Conservation (phyloP, 2,113 vertebrate genomes). For the Merops nubicus region DNA sequence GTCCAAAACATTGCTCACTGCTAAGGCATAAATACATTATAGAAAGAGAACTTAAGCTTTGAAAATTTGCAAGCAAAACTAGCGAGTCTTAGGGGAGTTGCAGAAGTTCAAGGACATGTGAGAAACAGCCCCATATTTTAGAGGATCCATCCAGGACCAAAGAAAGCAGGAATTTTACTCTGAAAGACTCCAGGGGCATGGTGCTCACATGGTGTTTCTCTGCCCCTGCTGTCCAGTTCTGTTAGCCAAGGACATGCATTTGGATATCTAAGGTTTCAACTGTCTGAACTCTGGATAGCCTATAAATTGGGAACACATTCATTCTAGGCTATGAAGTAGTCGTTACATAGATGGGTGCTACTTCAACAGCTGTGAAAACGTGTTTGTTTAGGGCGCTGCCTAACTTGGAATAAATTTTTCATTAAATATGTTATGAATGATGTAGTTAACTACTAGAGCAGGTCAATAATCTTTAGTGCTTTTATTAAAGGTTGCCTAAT, state of each 20-base stretch:
- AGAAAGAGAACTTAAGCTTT: neutral
- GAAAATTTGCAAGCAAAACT: neutral
- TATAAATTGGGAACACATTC: neutral
- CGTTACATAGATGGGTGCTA: neutral
- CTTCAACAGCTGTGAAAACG: constrained; percentile 1
- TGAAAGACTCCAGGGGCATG: neutral
- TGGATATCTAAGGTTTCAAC: neutral
- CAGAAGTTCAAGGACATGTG: neutral
- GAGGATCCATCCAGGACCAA: neutral
- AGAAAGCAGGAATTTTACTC: neutral
- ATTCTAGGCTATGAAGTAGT: neutral
- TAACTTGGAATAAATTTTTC: constrained; percentile 42
- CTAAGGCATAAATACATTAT: neutral
- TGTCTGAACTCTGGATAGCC: neutral
- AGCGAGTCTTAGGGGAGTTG: neutral
- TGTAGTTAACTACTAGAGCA: constrained; percentile 35
- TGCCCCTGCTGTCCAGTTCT: neutral
- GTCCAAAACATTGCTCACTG: neutral
- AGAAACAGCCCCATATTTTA: neutral
- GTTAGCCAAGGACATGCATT: neutral
- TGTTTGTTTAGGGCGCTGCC: constrained; percentile 19
- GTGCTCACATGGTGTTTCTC: neutral
- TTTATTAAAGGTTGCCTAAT: neutral
- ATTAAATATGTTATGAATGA: constrained; percentile 54
- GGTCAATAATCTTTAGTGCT: constrained; percentile 15